A percentile compares a stretch with the other conserved stretches of the same genome.
Conservation (phyloP, 2,888 invertebrate species). For the Mycogona germanica region DNA sequence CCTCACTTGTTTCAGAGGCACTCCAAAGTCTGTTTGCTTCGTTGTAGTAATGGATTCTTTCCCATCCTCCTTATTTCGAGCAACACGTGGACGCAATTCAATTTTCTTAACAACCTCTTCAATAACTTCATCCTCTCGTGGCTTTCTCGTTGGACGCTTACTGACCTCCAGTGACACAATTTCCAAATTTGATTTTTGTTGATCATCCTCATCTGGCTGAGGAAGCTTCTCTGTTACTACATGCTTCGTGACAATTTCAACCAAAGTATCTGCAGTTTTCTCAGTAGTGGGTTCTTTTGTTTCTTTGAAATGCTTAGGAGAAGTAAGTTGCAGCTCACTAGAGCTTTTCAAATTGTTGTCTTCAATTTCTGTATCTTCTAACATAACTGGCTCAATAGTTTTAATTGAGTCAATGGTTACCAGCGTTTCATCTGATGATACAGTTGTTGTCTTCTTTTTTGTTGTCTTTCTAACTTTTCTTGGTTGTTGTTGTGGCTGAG, state of each 20-base stretch:
- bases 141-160: not conserved
- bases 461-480: too few species aligned
- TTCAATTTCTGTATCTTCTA: too few species aligned
- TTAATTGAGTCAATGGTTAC: too few species aligned
- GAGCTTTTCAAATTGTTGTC: too few species aligned
- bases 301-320: too few species aligned
- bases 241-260: conserved; percentile 1
- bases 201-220: not conserved
- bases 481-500: too few species aligned
- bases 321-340: too few species aligned
- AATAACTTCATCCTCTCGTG: conserved; percentile 3
- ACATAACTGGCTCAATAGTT: too few species aligned
- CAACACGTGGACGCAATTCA: conserved; percentile 5
- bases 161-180: not conserved
- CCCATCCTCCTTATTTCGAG: conserved; percentile 1
- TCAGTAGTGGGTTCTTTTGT: not conserved
- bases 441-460: too few species aligned
- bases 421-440: too few species aligned
- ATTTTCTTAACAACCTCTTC: conserved; percentile 4
- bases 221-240: not conserved
- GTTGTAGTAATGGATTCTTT: not conserved
- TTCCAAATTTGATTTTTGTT: not conserved
- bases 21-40: conserved; percentile 1
- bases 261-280: not conserved
- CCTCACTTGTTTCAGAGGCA: not conserved